phyloP scores from a whole-genome alignment of 2,888 invertebrate species.

The Drosophila melanosoma region DNA sequence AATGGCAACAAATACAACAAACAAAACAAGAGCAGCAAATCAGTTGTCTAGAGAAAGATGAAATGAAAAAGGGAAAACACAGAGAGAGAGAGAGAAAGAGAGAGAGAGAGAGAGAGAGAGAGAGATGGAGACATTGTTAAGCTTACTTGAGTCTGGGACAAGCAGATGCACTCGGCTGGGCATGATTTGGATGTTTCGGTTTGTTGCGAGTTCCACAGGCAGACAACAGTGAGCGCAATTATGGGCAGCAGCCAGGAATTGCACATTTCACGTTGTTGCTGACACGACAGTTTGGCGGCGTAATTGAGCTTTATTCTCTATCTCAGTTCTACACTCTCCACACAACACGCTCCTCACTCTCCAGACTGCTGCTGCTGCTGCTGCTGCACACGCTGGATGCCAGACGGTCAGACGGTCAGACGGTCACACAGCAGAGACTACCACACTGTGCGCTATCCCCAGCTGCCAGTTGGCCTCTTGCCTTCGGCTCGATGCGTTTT shows the following conservation, averaged over 20 bases:
- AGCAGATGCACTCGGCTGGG: constrained; percentile 93
- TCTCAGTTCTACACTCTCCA: constrained; percentile 8
- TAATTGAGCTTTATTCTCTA: constrained; percentile 76
- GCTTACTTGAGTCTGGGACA: constrained; percentile 93
- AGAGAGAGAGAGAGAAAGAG: constrained; percentile 4
- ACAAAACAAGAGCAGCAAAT: constrained; percentile 18
- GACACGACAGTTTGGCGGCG: constrained; percentile 79
- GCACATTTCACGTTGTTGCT: constrained; percentile 85
- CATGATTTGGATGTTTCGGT: constrained; percentile 87
- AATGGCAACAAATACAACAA: constrained; percentile 20
- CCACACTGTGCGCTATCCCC: constrained; percentile 37
- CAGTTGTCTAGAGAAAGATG: constrained; percentile 13
- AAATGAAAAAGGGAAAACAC: background rate
- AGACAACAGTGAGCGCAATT: constrained; percentile 85
- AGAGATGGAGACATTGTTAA: constrained; percentile 61
- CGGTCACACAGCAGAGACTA: constrained; percentile 18
- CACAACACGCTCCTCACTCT: background rate
- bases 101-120: background rate
- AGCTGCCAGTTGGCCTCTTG: constrained; percentile 55
- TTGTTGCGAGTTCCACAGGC: constrained; percentile 85
- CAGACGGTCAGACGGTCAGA: constrained; percentile 23
- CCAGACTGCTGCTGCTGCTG: background rate
- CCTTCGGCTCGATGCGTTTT: constrained; percentile 38
- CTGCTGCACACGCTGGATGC: constrained; percentile 10
- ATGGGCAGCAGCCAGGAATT: constrained; percentile 85